Base-by-base conservation (phyloP, 1,140 invertebrate genomes). In the Carposina sasakii region DNA sequence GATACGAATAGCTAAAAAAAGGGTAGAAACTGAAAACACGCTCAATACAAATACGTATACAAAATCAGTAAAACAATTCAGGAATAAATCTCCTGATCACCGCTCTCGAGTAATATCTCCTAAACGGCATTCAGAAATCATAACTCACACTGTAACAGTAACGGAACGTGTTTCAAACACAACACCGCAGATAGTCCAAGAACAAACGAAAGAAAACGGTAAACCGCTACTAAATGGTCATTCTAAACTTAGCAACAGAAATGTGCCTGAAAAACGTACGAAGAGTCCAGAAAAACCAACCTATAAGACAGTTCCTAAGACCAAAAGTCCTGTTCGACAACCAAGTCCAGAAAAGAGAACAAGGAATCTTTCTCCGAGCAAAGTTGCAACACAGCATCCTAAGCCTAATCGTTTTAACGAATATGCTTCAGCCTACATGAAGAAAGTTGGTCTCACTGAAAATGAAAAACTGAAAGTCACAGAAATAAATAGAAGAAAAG, bases 1-100 rank as follows among this genome's bases (percentile, higher is more conserved):
- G 74, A 92, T 94, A 44, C 84, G 92, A 54, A 66, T 90, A 6
- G 89, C 92, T 2, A 89, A 88, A 54, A 89, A 91, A 59, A 76
- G 86, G 52, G 76, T 86, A 21, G 84, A 86, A 48, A 67, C 20
- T 21, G 67, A 69, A 24, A 45, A 55, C 28, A 62, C 46, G 63
- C 46, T 22, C 67, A 52, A 39, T 58, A 48, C 54, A 69, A 28
- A 69, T 54, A 0, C n/a, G n/a, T n/a, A 3, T 51, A 47, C 37
- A 67, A 57, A 24, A 42, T 54, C 9, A 53, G 50, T 28, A 76
- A 81, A 51, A 54, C 53, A 15, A 59, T n/a, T n/a, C n/a, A n/a
- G n/a, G n/a, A n/a, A n/a, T n/a, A n/a, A 39, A 23, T 73, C 76
- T 15, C 67, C 74, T 15, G 74, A 77, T 16, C 60, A 66, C 8